Conservation (phyloP, 2,797 vertebrate genomes). For the Lindbergichthys nudifrons region DNA sequence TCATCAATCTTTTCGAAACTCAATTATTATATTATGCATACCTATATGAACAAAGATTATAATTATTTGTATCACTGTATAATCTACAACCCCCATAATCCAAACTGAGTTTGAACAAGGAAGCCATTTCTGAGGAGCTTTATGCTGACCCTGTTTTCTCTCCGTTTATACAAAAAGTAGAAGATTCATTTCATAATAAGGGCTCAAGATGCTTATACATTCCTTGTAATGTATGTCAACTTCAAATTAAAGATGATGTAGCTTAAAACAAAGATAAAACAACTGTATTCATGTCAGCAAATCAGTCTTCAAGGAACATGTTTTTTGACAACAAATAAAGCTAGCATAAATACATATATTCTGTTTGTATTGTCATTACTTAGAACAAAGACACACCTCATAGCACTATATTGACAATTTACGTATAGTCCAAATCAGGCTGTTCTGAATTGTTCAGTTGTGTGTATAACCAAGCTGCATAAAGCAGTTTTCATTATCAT, state of each 20-base stretch:
- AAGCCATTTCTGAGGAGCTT: neutral
- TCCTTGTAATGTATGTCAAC: neutral
- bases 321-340: neutral
- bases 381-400: constrained; percentile 1
- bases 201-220: neutral
- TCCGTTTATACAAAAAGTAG: constrained; percentile 7
- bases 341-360: neutral
- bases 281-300: neutral
- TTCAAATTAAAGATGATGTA: neutral
- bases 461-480: neutral
- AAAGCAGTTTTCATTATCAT: constrained; percentile 10
- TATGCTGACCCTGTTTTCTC: neutral
- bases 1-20: neutral
- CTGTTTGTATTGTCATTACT: neutral
- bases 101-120: neutral
- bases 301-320: neutral
- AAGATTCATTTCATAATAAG: neutral
- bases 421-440: constrained; percentile 1
- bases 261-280: neutral
- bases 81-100: neutral
- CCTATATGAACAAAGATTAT: neutral
- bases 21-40: neutral
- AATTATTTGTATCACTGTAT: neutral
- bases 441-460: neutral
- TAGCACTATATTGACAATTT: neutral